Evolutionary conservation across 2,888 invertebrate species (phyloP).

Genomic region (Saturnia pavonia): DNA sequence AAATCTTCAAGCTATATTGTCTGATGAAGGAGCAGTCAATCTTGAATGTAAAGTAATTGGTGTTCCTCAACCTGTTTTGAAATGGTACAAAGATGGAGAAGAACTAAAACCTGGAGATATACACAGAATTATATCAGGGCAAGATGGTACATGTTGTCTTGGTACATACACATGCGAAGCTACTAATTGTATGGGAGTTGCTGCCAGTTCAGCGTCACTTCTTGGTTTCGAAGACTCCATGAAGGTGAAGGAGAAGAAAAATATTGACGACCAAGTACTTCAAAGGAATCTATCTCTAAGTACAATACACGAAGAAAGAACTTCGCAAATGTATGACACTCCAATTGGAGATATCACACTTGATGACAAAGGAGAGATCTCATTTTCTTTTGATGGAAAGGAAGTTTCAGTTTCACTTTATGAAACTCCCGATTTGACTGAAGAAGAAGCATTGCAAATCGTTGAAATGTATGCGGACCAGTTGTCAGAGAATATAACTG

Average conservation of each 20-base stretch:
- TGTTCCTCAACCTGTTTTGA: constrained; percentile 93
- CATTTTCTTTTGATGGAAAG: constrained; percentile 95
- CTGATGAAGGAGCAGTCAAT: constrained; percentile 94
- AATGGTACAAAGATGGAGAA: constrained; percentile 96
- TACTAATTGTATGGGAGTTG: constrained; percentile 94
- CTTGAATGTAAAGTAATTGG: constrained; percentile 96
- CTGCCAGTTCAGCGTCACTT: constrained; percentile 93
- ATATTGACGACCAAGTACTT: constrained; percentile 75
- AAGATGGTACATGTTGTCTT: constrained; percentile 94
- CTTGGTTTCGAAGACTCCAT: constrained; percentile 91
- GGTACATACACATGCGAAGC: constrained; percentile 96
- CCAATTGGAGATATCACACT: constrained; percentile 89
- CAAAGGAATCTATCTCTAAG: constrained; percentile 92
- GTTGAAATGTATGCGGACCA: constrained; percentile 97
- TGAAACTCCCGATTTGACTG: constrained; percentile 95
- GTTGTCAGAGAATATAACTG: constrained; percentile 92
- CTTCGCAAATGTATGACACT: constrained; percentile 93
- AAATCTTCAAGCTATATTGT: constrained; percentile 90
- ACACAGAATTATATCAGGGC: constrained; percentile 93
- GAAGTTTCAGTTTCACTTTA: constrained; percentile 95
- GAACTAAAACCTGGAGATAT: constrained; percentile 95
- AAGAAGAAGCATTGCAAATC: constrained; percentile 95
- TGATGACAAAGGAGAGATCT: constrained; percentile 92
- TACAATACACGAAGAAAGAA: constrained; percentile 94
- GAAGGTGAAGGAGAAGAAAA: constrained; percentile 79